phyloP scores from a whole-genome alignment of 2,888 invertebrate species.

The Cotesia congregata region DNA sequence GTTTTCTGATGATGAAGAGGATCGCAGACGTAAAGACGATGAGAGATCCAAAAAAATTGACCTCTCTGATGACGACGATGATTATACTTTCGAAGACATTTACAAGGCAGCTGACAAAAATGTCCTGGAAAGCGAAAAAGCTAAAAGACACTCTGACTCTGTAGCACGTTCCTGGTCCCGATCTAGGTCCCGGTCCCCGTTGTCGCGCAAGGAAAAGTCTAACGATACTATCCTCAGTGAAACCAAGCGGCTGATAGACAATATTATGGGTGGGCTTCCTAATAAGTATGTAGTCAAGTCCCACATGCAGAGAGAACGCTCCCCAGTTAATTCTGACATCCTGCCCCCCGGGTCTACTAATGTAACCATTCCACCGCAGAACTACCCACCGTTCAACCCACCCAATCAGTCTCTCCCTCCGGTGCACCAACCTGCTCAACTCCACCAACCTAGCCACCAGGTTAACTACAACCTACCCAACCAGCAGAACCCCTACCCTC shows the following conservation, averaged over 20 bases:
- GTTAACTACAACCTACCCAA: conserved; percentile 4
- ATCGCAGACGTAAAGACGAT: conserved; percentile 54
- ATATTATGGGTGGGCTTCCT: conserved; percentile 75
- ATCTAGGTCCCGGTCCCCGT: conserved; percentile 61
- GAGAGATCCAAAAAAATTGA: conserved; percentile 69
- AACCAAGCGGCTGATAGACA: conserved; percentile 76
- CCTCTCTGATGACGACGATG: conserved; percentile 82
- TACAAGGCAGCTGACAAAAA: conserved; percentile 83
- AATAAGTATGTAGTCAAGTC: conserved; percentile 66
- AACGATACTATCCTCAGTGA: conserved; percentile 71
- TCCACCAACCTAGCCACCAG: conserved; percentile 28
- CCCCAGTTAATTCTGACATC: conserved; percentile 14
- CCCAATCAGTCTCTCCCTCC: conserved; percentile 21
- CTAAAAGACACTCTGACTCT: conserved; percentile 70
- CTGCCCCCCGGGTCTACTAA: conserved; percentile 37
- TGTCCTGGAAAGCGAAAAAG: conserved; percentile 77
- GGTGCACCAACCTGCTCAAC: conserved; percentile 39
- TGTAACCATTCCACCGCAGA: conserved; percentile 37
- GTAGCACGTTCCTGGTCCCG: conserved; percentile 55
- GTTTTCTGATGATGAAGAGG: conserved; percentile 66
- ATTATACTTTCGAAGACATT: conserved; percentile 88
- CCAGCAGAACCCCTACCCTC: conserved; percentile 50
- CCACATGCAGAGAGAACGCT: conserved; percentile 47
- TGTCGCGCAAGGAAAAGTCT: conserved; percentile 51
- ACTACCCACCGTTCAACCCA: not conserved